phyloP scores from a whole-genome alignment of 2,888 invertebrate species.

The Uropetala carovei region DNA sequence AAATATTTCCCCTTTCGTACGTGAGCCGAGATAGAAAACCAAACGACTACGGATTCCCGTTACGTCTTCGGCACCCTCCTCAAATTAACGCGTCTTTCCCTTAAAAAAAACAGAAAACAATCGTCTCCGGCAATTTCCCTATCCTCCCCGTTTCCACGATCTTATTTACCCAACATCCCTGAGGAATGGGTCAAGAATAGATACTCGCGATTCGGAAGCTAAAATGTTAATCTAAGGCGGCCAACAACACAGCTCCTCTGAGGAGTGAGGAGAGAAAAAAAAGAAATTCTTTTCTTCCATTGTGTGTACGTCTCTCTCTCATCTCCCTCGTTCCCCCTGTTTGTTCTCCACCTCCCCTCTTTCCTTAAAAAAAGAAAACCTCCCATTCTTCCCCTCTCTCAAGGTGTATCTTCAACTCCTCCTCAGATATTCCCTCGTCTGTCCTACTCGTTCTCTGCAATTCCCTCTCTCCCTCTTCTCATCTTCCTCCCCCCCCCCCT shows the following conservation, averaged over 20 bases:
- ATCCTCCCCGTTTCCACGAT: neutral
- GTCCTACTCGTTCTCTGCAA: neutral
- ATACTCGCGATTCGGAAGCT: neutral
- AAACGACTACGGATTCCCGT: neutral
- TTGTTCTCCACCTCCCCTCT: neutral
- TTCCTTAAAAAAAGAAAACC: too few species aligned
- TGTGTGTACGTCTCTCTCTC: neutral
- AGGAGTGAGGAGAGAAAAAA: neutral
- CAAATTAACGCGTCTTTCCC: neutral
- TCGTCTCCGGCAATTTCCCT: neutral
- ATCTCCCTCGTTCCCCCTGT: neutral
- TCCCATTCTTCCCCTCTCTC: neutral
- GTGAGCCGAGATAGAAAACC: conserved; percentile 3
- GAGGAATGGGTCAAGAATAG: neutral
- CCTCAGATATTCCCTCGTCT: neutral
- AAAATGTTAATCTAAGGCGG: conserved; percentile 18
- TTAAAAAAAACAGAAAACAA: neutral
- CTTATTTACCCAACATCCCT: neutral
- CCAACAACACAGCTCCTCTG: neutral
- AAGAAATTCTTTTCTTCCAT: neutral
- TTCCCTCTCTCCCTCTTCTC: neutral
- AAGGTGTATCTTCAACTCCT: neutral
- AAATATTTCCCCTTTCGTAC: neutral
- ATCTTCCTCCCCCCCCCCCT: too few species aligned
- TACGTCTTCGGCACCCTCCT: neutral